phyloP scores from a whole-genome alignment of 2,888 invertebrate species.

The Eupithecia inturbata region DNA sequence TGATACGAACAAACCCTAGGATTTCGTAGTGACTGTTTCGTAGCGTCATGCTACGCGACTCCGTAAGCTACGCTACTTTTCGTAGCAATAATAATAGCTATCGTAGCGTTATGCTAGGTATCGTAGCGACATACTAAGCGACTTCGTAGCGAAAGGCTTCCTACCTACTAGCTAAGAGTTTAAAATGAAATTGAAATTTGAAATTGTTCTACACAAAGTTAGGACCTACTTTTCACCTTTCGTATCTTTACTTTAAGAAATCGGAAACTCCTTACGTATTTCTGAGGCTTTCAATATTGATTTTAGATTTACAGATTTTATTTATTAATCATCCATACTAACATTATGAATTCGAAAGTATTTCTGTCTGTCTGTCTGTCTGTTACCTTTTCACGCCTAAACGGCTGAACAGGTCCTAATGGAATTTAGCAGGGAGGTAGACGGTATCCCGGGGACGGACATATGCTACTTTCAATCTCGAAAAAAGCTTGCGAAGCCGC shows the following conservation, averaged over 20 bases:
- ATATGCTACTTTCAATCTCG: too few relatives aligned
- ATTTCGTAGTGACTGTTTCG: too few relatives aligned
- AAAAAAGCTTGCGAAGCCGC: too few relatives aligned
- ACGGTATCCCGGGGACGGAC: too few relatives aligned
- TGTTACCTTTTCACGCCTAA: too few relatives aligned
- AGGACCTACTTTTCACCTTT: neutral
- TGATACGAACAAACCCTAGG: too few relatives aligned
- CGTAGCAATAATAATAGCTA: neutral
- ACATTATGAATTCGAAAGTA: too few relatives aligned
- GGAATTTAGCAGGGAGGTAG: too few relatives aligned
- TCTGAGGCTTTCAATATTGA: neutral
- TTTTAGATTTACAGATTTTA: neutral
- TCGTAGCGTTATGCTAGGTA: neutral
- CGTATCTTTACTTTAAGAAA: neutral
- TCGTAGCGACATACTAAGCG: neutral
- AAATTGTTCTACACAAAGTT: neutral
- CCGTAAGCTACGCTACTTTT: neutral
- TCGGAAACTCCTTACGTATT: neutral
- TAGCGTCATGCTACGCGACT: neutral
- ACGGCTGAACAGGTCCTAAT: too few relatives aligned
- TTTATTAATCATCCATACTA: too few relatives aligned
- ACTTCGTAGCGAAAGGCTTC: neutral
- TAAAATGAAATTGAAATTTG: too few relatives aligned
- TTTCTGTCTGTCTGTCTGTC: too few relatives aligned
- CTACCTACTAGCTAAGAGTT: neutral